Evolutionary conservation across 2,113 vertebrate species (phyloP), one percentile per base, ranked within the genome.

Genomic region (Arothron firmamentum): DNA sequence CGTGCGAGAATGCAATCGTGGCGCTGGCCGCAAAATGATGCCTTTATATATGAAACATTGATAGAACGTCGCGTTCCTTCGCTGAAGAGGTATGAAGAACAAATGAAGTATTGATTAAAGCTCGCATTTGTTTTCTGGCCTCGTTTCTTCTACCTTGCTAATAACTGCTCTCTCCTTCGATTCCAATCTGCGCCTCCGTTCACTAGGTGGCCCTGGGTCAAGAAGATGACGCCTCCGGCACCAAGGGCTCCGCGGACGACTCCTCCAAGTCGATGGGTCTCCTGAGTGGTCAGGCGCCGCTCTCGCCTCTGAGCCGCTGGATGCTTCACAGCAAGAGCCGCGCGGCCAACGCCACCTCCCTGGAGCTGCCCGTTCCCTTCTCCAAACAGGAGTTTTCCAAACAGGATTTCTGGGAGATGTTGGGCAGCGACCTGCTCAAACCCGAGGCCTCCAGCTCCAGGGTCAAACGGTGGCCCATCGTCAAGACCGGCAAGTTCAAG

Each of bases 401-500:
- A 74, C 92, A 87, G 77, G 93, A 95, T 75, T 85, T 93, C 34
- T 93, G 94, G 94, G 92, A 90, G 46, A 88, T 92, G 88, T 79
- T 91, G 45, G 92, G 92, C 17, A 91, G 91, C 9, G 90, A 92
- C 72, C 81, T 86, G 54, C 80, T 90, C 31, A 90, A 90, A 43
- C 77, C 90, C 0, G 86, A 89, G 28, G 13, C 90, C 16, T 92
- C 85, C 5, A 85, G 79, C 64, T 84, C 91, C 25, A 85, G 91
- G 53, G 88, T 90, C 65, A 93, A 90, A 1, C 92, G 87, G 3
- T 89, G 93, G 50, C 94, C 92, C 3, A 88, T 92, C 7, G 90
- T 91, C 6, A 85, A 93, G 21, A 89, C 94, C 0, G 91, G 94
- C 74, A 90, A 94, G 70, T 92, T 94, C 56, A 97, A 94, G 86